Evolutionary conservation across 2,888 invertebrate species (phyloP).

Genomic region (Heliconius hortense): DNA sequence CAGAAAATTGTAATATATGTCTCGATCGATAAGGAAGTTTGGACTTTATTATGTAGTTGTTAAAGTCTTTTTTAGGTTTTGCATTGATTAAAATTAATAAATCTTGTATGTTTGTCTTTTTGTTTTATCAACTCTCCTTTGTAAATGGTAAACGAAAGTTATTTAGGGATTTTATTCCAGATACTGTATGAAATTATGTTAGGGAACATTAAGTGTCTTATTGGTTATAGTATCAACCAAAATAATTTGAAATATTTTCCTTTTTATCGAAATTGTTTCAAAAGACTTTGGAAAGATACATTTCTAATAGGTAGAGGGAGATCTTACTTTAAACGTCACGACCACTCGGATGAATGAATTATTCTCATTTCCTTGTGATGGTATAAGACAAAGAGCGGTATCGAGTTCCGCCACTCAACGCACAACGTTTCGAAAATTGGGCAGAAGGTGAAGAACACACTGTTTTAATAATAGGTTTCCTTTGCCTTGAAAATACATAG

Average conservation of each 20-base stretch:
- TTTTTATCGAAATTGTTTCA: too few species aligned
- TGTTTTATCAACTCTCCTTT: not conserved
- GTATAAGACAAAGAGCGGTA: not conserved
- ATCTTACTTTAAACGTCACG: too few species aligned
- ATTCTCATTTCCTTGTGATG: not conserved
- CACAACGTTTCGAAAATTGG: too few species aligned
- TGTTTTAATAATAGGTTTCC: too few species aligned
- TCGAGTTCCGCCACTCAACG: not conserved
- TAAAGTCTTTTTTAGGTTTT: not conserved
- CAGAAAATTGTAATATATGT: not conserved
- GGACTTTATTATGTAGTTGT: not conserved
- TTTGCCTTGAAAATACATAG: too few species aligned
- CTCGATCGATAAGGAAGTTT: not conserved
- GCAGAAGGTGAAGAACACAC: too few species aligned
- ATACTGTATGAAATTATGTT: not conserved
- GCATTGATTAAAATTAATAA: not conserved
- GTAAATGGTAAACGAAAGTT: not conserved
- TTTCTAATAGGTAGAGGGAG: too few species aligned
- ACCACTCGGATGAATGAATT: too few species aligned
- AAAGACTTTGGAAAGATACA: too few species aligned
- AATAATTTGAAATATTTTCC: too few species aligned
- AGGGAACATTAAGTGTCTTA: not conserved
- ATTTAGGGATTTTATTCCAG: not conserved
- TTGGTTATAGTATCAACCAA: too few species aligned
- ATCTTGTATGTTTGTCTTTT: constrained; percentile 4